Evolutionary conservation across 2,113 vertebrate species (phyloP).

Genomic region (Podarcis muralis): DNA sequence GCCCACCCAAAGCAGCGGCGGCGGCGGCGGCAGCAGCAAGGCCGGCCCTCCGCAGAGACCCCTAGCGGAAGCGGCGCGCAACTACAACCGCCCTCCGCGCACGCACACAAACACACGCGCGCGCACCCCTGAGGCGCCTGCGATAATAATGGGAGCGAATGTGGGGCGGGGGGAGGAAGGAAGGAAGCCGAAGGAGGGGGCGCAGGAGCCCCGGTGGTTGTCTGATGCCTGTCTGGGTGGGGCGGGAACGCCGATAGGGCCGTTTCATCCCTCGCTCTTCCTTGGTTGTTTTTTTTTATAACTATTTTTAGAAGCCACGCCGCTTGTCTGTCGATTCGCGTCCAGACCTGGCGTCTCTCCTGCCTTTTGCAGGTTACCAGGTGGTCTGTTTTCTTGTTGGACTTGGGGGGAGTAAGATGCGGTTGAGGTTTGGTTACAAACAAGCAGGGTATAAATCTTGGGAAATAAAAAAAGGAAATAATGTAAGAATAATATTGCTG

Average conservation of each 20-base stretch:
- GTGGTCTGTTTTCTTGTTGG: too few relatives aligned
- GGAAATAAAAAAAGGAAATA: too few relatives aligned
- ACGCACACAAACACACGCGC: too few relatives aligned
- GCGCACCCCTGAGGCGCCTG: background rate
- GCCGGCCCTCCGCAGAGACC: background rate
- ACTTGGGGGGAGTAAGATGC: too few relatives aligned
- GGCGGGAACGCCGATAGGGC: background rate
- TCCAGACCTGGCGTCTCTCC: background rate
- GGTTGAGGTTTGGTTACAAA: too few relatives aligned
- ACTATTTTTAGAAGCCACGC: background rate
- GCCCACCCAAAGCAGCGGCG: constrained; percentile 10
- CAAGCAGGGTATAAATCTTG: too few relatives aligned
- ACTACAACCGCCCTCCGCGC: background rate
- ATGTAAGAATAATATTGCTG: too few relatives aligned
- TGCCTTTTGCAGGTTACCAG: background rate
- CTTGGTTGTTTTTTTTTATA: too few relatives aligned
- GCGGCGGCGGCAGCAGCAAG: background rate
- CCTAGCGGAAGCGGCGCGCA: constrained; percentile 21
- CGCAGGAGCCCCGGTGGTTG: background rate
- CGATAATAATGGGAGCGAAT: background rate
- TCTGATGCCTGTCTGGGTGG: background rate
- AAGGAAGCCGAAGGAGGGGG: too few relatives aligned
- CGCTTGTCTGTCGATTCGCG: background rate
- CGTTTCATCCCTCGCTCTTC: background rate
- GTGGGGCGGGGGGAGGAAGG: background rate